Base-by-base conservation (phyloP, 2,113 vertebrate genomes). In the Natator depressus region DNA sequence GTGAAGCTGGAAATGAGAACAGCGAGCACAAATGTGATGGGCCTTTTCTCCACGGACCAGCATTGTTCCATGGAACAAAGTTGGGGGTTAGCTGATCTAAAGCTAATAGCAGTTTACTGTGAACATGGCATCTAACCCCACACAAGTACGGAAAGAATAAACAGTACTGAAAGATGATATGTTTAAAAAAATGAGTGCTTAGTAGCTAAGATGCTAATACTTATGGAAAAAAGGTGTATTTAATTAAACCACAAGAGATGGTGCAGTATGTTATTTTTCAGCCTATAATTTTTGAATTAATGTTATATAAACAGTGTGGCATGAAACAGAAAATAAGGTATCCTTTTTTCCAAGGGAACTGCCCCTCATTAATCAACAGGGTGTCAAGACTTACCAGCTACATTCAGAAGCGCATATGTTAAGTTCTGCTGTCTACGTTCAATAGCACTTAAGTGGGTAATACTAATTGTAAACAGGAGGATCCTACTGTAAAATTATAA, bases 201-300 rank as follows among this genome's bases (percentile, higher is more conserved):
- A 38, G 85, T 80, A 20, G 38, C 75, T 87, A 90, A 90, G 76
- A 81, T 82, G 42, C 1, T 92, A 90, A 69, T 75, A 59, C 85
- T 83, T 10, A 53, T 19, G 53, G 80, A 38, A 20, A 92, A 95
- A 69, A 75, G 6, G 38, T 24, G 10, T 75, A 75, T 75, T 75
- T 46, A 47, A 76, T 76, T 76, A 46, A 46, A 42, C 12, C 72
- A 76, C 24, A 42, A n/a, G 12, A 76, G 22, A 76, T 10, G 42
- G 24, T 47, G 88, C 38, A 87, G 50, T 55, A 46, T 87, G 81
- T 89, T 10, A 0, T 84, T 93, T 93, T 88, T 79, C 85, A 92
- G 81, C 95, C 93, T 95, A 94, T 59, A 62, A 46, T 88, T 89
- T 96, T 89, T 91, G 69, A 91, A 94, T 93, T 95, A 93, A 94